phyloP scores from a whole-genome alignment of 1,140 invertebrate species.

The Drosophila malerkotliana region DNA sequence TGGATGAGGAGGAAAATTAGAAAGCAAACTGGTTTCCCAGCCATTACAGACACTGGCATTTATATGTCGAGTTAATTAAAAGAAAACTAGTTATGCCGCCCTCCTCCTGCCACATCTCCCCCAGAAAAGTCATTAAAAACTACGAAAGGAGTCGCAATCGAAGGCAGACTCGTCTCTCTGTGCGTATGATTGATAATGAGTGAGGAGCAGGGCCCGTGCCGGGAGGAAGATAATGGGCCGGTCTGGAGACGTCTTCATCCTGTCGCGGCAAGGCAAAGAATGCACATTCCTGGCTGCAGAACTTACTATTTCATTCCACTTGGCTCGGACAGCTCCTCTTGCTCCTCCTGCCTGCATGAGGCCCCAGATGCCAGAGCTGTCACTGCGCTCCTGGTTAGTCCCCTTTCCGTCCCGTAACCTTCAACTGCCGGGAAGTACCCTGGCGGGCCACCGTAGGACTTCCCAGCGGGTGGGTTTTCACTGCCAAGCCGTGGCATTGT shows the following conservation, averaged over 20 bases:
- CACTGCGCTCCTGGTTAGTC: conserved; percentile 33
- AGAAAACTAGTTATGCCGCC: conserved; percentile 73
- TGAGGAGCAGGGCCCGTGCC: conserved; percentile 8
- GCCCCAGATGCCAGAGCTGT: conserved; percentile 14
- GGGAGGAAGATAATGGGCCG: neutral
- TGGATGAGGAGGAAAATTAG: conserved; percentile 63
- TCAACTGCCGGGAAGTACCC: conserved; percentile 11
- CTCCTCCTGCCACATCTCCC: neutral
- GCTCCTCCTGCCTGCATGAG: conserved; percentile 8
- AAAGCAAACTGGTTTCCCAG: conserved; percentile 73
- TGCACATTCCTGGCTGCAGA: conserved; percentile 65
- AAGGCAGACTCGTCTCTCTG: conserved; percentile 26
- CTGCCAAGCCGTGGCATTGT: conserved; percentile 25
- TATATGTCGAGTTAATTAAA: conserved; percentile 78
- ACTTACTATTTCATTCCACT: conserved; percentile 67
- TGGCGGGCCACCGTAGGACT: conserved; percentile 32
- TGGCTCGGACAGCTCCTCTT: neutral
- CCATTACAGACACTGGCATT: conserved; percentile 61
- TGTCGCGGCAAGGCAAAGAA: conserved; percentile 54
- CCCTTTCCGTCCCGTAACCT: neutral
- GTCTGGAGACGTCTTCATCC: conserved; percentile 42
- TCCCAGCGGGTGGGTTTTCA: conserved; percentile 20
- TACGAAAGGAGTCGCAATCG: conserved; percentile 30
- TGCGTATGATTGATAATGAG: conserved; percentile 79
- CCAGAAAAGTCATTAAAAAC: conserved; percentile 72